phyloP scores from a whole-genome alignment of 2,888 invertebrate species.

The Nomada hirtipes region DNA sequence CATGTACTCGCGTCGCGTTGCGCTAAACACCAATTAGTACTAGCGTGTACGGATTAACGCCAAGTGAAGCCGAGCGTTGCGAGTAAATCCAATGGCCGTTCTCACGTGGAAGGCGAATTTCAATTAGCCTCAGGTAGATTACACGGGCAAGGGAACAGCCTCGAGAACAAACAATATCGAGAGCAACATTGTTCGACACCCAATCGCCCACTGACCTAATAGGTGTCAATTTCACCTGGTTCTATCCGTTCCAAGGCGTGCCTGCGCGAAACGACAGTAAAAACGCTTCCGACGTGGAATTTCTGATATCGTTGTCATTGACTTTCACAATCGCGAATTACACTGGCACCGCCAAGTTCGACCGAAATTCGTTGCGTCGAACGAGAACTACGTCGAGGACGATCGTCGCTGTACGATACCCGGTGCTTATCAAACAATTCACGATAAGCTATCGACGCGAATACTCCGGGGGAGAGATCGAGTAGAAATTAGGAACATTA shows the following conservation, averaged over 20 bases:
- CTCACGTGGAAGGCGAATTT: slow-evolving; percentile 31
- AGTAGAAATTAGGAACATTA: slow-evolving; percentile 17
- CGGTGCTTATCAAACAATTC: not conserved
- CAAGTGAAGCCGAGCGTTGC: slow-evolving; percentile 30
- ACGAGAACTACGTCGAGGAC: too few relatives aligned
- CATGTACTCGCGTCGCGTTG: too few relatives aligned
- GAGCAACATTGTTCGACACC: slow-evolving; percentile 52
- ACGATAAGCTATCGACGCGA: not conserved
- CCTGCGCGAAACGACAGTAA: slow-evolving; percentile 25
- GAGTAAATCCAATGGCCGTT: slow-evolving; percentile 21
- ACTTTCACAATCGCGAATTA: slow-evolving; percentile 14
- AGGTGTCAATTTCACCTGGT: slow-evolving; percentile 76
- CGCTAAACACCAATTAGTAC: too few relatives aligned
- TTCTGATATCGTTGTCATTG: slow-evolving; percentile 3
- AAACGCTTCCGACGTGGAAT: slow-evolving; percentile 22
- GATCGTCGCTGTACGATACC: not conserved
- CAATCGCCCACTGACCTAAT: slow-evolving; percentile 79
- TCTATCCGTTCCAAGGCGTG: slow-evolving; percentile 53
- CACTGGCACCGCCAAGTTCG: not conserved
- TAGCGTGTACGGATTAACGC: not conserved
- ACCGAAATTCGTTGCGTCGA: not conserved
- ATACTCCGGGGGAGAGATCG: slow-evolving; percentile 16
- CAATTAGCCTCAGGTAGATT: slow-evolving; percentile 31
- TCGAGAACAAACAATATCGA: slow-evolving; percentile 34
- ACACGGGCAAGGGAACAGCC: slow-evolving; percentile 5